phyloP scores from a whole-genome alignment of 2,888 invertebrate genomes.

The Orthonevra nobilis region DNA sequence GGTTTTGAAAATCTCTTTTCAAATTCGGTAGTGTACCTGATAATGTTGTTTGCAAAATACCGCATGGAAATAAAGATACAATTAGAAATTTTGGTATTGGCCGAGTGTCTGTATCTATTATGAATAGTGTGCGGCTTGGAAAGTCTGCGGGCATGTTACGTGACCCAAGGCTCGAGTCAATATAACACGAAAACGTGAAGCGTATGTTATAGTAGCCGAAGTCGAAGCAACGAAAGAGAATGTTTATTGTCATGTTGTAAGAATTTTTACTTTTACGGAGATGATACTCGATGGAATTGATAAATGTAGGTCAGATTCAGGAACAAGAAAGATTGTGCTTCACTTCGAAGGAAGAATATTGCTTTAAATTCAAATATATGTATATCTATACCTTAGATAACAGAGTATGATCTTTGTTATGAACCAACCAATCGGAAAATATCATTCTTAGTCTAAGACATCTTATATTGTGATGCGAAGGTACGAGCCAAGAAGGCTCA shows the following conservation, averaged over 20 bases:
- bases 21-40: constrained; percentile 40
- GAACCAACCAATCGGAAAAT: no score
- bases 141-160: constrained; percentile 50
- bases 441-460: no score
- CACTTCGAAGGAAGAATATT: no score
- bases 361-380: no score
- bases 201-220: constrained; percentile 21
- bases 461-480: no score
- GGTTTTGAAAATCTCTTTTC: constrained; percentile 23
- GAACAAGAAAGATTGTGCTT: no score
- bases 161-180: constrained; percentile 21
- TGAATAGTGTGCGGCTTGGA: constrained; percentile 36
- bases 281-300: no score
- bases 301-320: no score
- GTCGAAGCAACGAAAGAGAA: constrained; percentile 35
- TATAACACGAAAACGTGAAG: constrained; percentile 37
- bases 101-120: constrained; percentile 10
- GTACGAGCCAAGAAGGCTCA: no score
- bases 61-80: constrained; percentile 10
- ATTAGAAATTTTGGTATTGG: constrained; percentile 40
- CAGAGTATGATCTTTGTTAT: no score
- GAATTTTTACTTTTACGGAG: constrained; percentile 3
- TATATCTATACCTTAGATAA: no score
- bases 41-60: constrained; percentile 39
- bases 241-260: constrained; percentile 40